Evolutionary conservation across 2,797 vertebrate species (phyloP).

Genomic region (Tolypeutes matacus): DNA sequence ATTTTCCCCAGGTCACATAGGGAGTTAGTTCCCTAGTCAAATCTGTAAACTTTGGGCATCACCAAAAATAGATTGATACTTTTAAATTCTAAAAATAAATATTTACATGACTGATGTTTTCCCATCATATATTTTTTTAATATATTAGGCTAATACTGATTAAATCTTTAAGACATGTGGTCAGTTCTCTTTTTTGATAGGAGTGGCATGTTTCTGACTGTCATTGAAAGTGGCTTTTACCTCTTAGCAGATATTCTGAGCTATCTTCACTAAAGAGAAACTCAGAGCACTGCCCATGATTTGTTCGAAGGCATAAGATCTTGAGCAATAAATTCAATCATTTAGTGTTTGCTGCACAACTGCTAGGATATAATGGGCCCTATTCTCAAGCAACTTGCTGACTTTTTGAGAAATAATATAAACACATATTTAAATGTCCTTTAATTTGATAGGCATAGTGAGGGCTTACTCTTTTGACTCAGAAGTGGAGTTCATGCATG

Average conservation of each 20-base stretch:
- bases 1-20: not conserved
- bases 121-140: not conserved
- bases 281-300: not conserved
- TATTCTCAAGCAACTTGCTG: not conserved
- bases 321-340: not conserved
- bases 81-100: constrained; percentile 31
- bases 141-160: not conserved
- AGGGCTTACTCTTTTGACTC: not conserved
- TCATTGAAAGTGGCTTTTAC: not conserved
- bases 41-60: not conserved
- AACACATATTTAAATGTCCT: not conserved
- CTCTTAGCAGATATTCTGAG: not conserved
- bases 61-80: not conserved
- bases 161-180: not conserved
- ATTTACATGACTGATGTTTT: not conserved
- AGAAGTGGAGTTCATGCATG: not conserved
- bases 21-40: not conserved
- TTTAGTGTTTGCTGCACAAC: not conserved
- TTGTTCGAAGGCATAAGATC: not conserved
- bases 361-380: not conserved
- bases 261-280: not conserved
- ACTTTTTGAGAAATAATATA: not conserved
- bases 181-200: not conserved
- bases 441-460: not conserved
- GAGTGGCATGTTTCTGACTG: not conserved